Evolutionary conservation across 2,113 vertebrate genomes (phyloP).

Genomic region (Xyrauchen texanus): DNA sequence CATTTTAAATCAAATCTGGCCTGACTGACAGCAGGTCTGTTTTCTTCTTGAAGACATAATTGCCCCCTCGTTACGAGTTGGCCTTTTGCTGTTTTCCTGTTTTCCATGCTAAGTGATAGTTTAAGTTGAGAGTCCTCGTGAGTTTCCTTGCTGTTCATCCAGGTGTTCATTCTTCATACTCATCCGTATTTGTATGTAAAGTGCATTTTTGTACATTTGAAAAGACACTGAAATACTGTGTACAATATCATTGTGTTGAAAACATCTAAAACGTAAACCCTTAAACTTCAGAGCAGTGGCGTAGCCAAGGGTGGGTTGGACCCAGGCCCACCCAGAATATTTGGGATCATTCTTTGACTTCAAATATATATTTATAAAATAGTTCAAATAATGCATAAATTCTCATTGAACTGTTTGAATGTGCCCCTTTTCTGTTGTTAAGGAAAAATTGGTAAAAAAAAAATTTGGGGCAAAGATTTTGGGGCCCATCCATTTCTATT

Average conservation of each 20-base stretch:
- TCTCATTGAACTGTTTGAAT: no score
- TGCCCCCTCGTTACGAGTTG: constrained; percentile 45
- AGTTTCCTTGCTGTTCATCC: background rate
- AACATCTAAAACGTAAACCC: background rate
- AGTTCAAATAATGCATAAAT: background rate
- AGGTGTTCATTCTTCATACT: background rate
- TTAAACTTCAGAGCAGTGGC: no score
- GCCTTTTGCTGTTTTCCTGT: constrained; percentile 38
- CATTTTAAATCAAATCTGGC: constrained; percentile 59
- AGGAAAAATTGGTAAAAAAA: no score
- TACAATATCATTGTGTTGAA: background rate
- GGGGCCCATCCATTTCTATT: no score
- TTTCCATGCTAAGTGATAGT: constrained; percentile 64
- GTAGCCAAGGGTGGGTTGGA: no score
- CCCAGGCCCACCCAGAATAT: no score
- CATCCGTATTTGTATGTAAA: background rate
- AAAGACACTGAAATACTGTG: background rate
- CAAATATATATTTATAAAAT: no score
- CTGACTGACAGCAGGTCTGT: constrained; percentile 53
- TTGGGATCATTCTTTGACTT: no score
- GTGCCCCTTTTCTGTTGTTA: no score
- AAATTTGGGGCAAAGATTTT: no score
- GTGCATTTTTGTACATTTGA: background rate
- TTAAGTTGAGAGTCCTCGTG: constrained; percentile 24
- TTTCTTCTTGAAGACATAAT: background rate